A percentile compares a stretch with the other conserved stretches of the same genome.
Evolutionary conservation across 1,140 invertebrate species (phyloP).

Genomic region (Oryctes rhinoceros): DNA sequence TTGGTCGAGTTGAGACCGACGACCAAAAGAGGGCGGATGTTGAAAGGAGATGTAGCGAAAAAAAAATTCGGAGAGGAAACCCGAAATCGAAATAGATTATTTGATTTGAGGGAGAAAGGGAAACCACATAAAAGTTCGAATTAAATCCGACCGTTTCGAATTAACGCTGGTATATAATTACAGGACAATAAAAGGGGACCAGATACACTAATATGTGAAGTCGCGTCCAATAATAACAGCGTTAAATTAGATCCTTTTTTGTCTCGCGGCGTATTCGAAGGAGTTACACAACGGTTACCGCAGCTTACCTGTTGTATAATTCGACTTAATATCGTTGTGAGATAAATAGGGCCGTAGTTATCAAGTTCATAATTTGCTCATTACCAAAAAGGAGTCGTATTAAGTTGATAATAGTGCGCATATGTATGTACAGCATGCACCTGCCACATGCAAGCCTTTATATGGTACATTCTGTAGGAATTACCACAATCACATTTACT

Average conservation of each 20-base stretch:
- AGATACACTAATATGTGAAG: slow-evolving; percentile 22
- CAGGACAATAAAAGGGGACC: slow-evolving; percentile 9
- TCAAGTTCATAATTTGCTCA: background rate
- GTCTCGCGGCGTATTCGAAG: slow-evolving; percentile 7
- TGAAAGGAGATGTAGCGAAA: background rate
- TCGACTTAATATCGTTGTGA: background rate
- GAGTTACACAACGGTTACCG: background rate
- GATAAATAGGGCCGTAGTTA: background rate
- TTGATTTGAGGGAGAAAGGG: slow-evolving; percentile 17
- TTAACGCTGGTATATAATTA: slow-evolving; percentile 19
- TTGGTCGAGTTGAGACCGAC: background rate
- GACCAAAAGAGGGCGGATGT: background rate
- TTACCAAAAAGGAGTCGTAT: background rate
- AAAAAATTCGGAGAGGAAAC: background rate
- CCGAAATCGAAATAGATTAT: slow-evolving; percentile 18
- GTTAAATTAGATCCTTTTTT: slow-evolving; percentile 13
- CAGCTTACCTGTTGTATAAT: slow-evolving; percentile 8
- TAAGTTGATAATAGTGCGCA: background rate
- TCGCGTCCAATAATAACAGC: background rate
- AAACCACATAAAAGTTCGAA: slow-evolving; percentile 19
- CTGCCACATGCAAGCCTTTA: no score
- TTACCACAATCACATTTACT: no score
- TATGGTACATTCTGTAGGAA: no score
- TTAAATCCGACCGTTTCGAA: slow-evolving; percentile 18
- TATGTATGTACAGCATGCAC: no score